Conservation (phyloP, 2,888 invertebrate genomes). For the Dicranocentrus wangi region DNA sequence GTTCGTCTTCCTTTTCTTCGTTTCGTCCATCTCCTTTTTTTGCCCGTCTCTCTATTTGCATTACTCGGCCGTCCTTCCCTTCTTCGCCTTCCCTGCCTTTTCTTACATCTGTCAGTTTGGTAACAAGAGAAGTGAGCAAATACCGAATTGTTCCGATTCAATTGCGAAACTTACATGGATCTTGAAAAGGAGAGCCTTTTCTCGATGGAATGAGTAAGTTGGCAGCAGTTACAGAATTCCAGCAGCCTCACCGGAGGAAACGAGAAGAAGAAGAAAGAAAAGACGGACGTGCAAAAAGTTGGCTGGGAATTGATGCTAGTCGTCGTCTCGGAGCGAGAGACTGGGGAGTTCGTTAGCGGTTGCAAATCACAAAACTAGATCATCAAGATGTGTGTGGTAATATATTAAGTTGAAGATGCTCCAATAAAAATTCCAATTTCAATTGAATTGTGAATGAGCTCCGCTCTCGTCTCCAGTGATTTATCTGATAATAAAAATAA, state of each 20-base stretch:
- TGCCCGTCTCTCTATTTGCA: background rate
- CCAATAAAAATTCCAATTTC: background rate
- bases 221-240: constrained; percentile 18
- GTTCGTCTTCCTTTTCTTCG: background rate
- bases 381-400: background rate
- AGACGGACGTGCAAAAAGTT: too few relatives aligned
- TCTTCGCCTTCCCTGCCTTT: background rate
- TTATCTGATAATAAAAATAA: background rate
- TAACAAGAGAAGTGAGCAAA: constrained; percentile 13
- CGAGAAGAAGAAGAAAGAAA: background rate
- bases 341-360: background rate
- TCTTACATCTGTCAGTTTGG: constrained; percentile 24
- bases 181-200: background rate
- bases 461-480: background rate
- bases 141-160: constrained; percentile 32
- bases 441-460: background rate
- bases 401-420: background rate
- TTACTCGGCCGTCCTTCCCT: background rate
- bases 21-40: background rate
- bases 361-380: background rate
- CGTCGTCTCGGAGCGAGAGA: too few relatives aligned
- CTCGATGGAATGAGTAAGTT: constrained; percentile 16
- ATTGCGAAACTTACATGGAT: constrained; percentile 15
- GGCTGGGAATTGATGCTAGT: too few relatives aligned
- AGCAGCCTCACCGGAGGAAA: background rate